Conservation (phyloP, 2,888 invertebrate genomes). For the Volucella inanis region DNA sequence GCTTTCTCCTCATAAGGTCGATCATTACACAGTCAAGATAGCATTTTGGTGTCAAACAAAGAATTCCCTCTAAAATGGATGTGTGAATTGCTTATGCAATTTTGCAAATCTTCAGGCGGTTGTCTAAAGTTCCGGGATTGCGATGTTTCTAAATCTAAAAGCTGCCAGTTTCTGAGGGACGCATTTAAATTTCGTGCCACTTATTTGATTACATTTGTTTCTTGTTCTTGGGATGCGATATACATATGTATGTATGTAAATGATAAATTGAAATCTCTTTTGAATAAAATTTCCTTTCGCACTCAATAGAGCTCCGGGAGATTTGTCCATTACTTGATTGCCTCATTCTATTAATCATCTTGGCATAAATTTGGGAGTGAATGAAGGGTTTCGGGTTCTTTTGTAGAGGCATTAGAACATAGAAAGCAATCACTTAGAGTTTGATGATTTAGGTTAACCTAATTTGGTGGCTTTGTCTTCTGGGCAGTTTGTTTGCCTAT, state of each 20-base stretch:
- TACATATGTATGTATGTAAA: neutral
- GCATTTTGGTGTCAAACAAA: constrained; percentile 51
- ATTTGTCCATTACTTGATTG: constrained; percentile 47
- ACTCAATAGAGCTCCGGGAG: constrained; percentile 17
- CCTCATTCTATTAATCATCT: constrained; percentile 40
- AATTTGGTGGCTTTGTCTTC: constrained; percentile 59
- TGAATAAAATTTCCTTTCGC: constrained; percentile 37
- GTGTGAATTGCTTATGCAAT: constrained; percentile 43
- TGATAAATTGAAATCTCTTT: constrained; percentile 52
- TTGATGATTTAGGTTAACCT: constrained; percentile 40
- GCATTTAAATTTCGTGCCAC: constrained; percentile 61
- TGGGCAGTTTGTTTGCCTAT: constrained; percentile 36
- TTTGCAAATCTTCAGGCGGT: constrained; percentile 20
- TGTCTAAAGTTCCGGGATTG: neutral
- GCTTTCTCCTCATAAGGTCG: constrained; percentile 50
- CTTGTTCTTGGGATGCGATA: neutral
- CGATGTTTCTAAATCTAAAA: constrained; percentile 17
- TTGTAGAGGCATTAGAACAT: constrained; percentile 19
- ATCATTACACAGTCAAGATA: constrained; percentile 51
- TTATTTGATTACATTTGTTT: constrained; percentile 19
- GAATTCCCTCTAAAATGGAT: constrained; percentile 18
- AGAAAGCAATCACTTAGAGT: constrained; percentile 44
- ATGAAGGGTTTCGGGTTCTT: constrained; percentile 24
- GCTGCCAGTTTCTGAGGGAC: constrained; percentile 37
- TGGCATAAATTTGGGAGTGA: constrained; percentile 20